Percentiles rank a stretch among this genome's conserved stretches.
These are phyloP conservation scores for Oscheius sp. DNA, from an alignment of 1,140 invertebrate genomes.

Conservation along the genomic window DNA sequence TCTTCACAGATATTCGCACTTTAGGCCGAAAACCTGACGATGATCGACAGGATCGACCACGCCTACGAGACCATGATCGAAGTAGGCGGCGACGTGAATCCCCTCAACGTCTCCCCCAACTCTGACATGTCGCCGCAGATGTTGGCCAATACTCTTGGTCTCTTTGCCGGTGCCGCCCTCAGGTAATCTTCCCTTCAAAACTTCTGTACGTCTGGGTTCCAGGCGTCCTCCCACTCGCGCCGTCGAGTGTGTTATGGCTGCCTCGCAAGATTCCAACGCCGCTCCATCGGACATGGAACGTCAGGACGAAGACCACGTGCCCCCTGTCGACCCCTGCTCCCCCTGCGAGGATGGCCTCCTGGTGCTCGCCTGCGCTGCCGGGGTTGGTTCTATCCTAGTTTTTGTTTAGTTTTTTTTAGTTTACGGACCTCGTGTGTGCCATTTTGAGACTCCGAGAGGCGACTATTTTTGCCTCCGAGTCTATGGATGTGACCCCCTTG, in stretches of 20 bases:
- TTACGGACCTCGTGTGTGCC: conserved; percentile 17
- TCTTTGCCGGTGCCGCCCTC: neutral
- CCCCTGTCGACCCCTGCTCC: neutral
- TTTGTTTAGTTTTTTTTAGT: conserved; percentile 6
- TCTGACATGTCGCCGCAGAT: neutral
- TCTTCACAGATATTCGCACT: neutral
- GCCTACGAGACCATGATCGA: conserved; percentile 5
- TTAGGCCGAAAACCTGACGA: neutral
- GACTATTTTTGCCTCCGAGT: conserved; percentile 60
- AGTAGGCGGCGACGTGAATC: neutral
- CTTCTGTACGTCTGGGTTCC: neutral
- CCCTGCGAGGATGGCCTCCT: conserved; percentile 77
- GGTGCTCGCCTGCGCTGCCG: conserved; percentile 85
- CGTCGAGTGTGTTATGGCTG: conserved; percentile 20
- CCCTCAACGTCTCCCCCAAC: neutral
- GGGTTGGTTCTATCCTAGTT: conserved; percentile 59
- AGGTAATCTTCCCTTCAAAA: neutral
- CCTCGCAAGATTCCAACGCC: conserved; percentile 10
- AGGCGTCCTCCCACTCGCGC: conserved; percentile 6
- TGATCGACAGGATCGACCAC: conserved; percentile 1
- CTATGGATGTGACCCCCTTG: conserved; percentile 78
- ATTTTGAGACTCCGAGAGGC: conserved; percentile 87
- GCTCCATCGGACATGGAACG: neutral
- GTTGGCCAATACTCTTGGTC: neutral
- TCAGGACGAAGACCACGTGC: neutral